These are phyloP conservation scores for Puffinus mauretanicus DNA, from an alignment of 2,113 vertebrate species.

Conservation along the genomic window DNA sequence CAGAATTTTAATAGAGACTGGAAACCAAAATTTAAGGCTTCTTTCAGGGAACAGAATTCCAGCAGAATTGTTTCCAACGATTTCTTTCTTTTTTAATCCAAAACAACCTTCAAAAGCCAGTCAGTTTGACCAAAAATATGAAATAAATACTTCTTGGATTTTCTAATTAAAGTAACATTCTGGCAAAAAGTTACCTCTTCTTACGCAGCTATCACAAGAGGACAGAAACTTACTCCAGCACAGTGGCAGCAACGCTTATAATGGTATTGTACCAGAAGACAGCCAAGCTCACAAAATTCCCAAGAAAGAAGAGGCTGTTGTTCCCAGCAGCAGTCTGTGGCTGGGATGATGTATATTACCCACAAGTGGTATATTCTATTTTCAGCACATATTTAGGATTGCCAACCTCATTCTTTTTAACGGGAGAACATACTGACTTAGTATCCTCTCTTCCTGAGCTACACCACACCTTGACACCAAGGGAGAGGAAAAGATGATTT, in stretches of 20 bases:
- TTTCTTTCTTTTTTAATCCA: neutral
- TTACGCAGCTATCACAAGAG: neutral
- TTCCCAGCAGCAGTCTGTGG: neutral
- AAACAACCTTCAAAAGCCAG: neutral
- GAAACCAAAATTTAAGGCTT: neutral
- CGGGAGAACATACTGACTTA: neutral
- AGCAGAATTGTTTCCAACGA: neutral
- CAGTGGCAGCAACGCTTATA: slow-evolving; percentile 5
- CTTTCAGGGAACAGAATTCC: neutral
- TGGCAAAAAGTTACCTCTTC: neutral
- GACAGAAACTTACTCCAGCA: neutral
- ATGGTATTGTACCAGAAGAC: slow-evolving; percentile 16
- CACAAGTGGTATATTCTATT: neutral
- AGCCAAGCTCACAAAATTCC: slow-evolving; percentile 13
- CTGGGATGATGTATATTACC: neutral
- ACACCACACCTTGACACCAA: neutral
- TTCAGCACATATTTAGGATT: neutral
- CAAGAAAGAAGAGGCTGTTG: slow-evolving; percentile 7
- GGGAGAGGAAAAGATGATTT: neutral
- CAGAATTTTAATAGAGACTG: neutral
- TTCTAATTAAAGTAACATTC: neutral
- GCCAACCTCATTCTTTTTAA: neutral
- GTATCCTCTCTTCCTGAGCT: neutral
- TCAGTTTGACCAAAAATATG: neutral
- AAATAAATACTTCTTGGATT: neutral